A percentile compares a stretch with the other conserved stretches of the same genome.
Conservation (phyloP, 1,140 invertebrate genomes). For the Scaptomyza graminum region DNA sequence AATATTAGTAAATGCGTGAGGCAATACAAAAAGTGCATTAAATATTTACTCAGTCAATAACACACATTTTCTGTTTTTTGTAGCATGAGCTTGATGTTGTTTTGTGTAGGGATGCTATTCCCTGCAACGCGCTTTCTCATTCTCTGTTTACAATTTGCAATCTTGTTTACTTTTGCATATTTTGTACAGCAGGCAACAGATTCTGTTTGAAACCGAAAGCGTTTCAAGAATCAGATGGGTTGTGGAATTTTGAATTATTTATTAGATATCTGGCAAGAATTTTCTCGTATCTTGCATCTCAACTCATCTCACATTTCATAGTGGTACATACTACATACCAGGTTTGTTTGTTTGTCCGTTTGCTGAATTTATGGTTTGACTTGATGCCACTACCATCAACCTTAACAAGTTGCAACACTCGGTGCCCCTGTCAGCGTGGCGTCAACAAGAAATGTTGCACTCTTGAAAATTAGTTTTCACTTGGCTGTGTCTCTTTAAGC, state of each 20-base stretch:
- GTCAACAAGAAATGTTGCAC: slow-evolving; percentile 14
- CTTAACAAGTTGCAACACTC: neutral
- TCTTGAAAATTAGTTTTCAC: slow-evolving; percentile 7
- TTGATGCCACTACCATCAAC: slow-evolving; percentile 8
- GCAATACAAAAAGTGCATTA: slow-evolving; percentile 49
- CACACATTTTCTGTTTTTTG: slow-evolving; percentile 22
- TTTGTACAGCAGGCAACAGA: slow-evolving; percentile 5
- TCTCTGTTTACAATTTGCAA: neutral
- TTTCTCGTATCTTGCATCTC: slow-evolving; percentile 11
- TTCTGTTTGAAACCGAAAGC: slow-evolving; percentile 16
- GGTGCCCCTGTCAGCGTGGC: slow-evolving; percentile 8
- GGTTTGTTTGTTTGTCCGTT: slow-evolving; percentile 25
- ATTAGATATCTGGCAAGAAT: slow-evolving; percentile 33
- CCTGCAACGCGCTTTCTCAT: slow-evolving; percentile 9
- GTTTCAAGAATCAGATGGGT: neutral
- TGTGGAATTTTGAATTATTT: slow-evolving; percentile 46
- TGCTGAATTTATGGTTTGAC: slow-evolving; percentile 44
- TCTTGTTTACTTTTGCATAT: slow-evolving; percentile 26
- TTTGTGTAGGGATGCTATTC: slow-evolving; percentile 28
- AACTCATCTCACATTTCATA: slow-evolving; percentile 21
- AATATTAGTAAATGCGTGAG: slow-evolving; percentile 24
- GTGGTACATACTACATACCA: slow-evolving; percentile 11
- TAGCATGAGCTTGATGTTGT: too few relatives aligned
- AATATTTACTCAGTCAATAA: slow-evolving; percentile 59
- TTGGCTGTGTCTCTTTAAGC: slow-evolving; percentile 1